Base-by-base conservation (phyloP, 2,113 vertebrate genomes). In the Taxidea taxus region DNA sequence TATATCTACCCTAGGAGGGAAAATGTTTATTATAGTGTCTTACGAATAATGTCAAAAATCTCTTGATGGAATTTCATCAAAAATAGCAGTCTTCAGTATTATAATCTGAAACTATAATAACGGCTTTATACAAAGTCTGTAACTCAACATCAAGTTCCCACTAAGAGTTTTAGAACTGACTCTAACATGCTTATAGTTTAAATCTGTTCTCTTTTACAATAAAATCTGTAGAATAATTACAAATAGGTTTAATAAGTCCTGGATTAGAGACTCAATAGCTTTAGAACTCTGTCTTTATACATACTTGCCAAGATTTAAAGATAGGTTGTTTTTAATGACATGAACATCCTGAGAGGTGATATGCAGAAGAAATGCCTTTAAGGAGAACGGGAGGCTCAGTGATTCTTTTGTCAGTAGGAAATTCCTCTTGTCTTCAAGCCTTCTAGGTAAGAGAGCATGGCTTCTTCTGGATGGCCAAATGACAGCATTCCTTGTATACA, bases 171-270 rank as follows among this genome's bases (percentile, higher is more conserved):
- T 23, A 91, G 47, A 42, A 87, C 20, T 25, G 56, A 93, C 5
- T 87, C 47, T 94, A 54, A 68, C 9, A 78, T 12, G 2, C 7
- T 66, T 42, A 68, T 3, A 49, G 18, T 89, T 92, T 56, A 94
- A 96, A 94, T 77, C 34, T 82, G 54, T 75, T 70, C 21, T 92
- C 34, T 78, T 90, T 94, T 95, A 91, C 9, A 95, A 31, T 62
- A 84, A 95, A 90, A 51, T 4, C 11, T 81, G 2, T 70, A 70
- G 42, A 91, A 87, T 85, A 68, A 80, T 25, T 87, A 62, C 42
- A 54, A 85, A 68, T 74, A 62, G 29, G 29, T 92, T 66, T 94
- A 90, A 77, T 25, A 64, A 85, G 64, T 58, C 10, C 86, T 77
- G 25, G 47, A 81, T 86, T 91, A 68, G 56, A 77, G 78, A 90